Conservation (phyloP, 2,888 invertebrate genomes). For the Desoria tigrina region DNA sequence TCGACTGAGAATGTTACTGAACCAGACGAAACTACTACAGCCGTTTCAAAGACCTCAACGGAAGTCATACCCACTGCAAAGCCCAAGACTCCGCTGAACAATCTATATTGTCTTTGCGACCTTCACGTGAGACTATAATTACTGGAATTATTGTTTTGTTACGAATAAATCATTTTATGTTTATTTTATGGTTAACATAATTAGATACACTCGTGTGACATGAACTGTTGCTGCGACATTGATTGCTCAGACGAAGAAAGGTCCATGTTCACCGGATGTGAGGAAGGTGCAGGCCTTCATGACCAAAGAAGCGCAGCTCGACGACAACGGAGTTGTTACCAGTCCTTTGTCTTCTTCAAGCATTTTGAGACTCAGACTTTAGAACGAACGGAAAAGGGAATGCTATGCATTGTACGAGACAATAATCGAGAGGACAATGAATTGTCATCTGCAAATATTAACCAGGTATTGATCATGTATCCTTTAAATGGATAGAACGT, state of each 20-base stretch:
- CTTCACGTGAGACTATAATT: slow-evolving; percentile 60
- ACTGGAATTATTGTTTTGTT: slow-evolving; percentile 4
- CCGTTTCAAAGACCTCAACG: neutral
- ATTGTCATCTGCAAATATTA: slow-evolving; percentile 54
- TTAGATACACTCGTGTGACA: slow-evolving; percentile 65
- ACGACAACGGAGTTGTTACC: slow-evolving; percentile 59
- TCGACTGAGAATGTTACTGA: too few relatives aligned
- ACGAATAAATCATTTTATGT: slow-evolving; percentile 10
- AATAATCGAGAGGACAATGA: slow-evolving; percentile 61
- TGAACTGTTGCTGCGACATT: slow-evolving; percentile 80
- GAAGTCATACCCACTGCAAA: neutral
- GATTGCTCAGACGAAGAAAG: slow-evolving; percentile 69
- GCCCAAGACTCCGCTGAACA: slow-evolving; percentile 3
- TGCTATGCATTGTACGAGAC: slow-evolving; percentile 65
- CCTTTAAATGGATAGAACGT: neutral
- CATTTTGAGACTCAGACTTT: slow-evolving; percentile 59
- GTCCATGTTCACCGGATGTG: slow-evolving; percentile 66
- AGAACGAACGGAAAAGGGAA: slow-evolving; percentile 58
- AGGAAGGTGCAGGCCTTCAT: slow-evolving; percentile 45
- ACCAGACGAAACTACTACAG: too few relatives aligned
- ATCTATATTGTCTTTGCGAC: slow-evolving; percentile 64
- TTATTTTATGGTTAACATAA: slow-evolving; percentile 2
- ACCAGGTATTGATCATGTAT: slow-evolving; percentile 1
- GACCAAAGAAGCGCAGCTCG: slow-evolving; percentile 12
- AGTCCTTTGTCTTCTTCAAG: slow-evolving; percentile 61